Evolutionary conservation across 2,888 invertebrate genomes (phyloP).

Genomic region (Apoda limacodes): DNA sequence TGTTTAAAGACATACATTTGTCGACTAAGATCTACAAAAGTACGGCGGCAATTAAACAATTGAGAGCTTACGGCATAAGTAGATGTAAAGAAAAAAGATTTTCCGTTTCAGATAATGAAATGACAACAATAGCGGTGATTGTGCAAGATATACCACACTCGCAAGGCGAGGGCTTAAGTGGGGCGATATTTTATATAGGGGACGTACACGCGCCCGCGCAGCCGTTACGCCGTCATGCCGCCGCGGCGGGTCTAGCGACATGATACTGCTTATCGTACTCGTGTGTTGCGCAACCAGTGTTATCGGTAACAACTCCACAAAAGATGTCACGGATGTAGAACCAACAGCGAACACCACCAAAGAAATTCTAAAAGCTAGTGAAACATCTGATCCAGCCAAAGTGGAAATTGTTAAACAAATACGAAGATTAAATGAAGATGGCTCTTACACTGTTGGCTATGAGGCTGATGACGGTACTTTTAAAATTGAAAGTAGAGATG

Average conservation of each 20-base stretch:
- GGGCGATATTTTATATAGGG: slow-evolving; percentile 67
- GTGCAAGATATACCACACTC: slow-evolving; percentile 53
- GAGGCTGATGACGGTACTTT: slow-evolving; percentile 89
- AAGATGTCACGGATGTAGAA: slow-evolving; percentile 14
- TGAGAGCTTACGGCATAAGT: slow-evolving; percentile 51
- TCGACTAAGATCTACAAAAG: slow-evolving; percentile 33
- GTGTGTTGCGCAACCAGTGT: slow-evolving; percentile 38
- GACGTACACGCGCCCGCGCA: slow-evolving; percentile 41
- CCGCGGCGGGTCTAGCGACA: slow-evolving; percentile 48
- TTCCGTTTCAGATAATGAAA: slow-evolving; percentile 68
- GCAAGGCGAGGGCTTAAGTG: slow-evolving; percentile 54
- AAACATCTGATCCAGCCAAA: slow-evolving; percentile 76
- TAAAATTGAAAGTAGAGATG: slow-evolving; percentile 86
- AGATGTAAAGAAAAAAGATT: slow-evolving; percentile 62
- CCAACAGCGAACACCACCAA: slow-evolving; percentile 44
- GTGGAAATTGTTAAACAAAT: slow-evolving; percentile 86
- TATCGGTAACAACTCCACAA: slow-evolving; percentile 25
- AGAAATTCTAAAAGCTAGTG: slow-evolving; percentile 70
- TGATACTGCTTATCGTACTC: slow-evolving; percentile 48
- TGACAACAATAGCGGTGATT: slow-evolving; percentile 54
- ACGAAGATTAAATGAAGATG: slow-evolving; percentile 83
- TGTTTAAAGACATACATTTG: too few species aligned
- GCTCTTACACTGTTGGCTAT: slow-evolving; percentile 86
- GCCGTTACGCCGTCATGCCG: slow-evolving; percentile 60
- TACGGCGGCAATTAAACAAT: slow-evolving; percentile 62